These are phyloP conservation scores for Neolamprologus caudopunctatus DNA, from an alignment of 2,113 vertebrate genomes.

Conservation along the genomic window DNA sequence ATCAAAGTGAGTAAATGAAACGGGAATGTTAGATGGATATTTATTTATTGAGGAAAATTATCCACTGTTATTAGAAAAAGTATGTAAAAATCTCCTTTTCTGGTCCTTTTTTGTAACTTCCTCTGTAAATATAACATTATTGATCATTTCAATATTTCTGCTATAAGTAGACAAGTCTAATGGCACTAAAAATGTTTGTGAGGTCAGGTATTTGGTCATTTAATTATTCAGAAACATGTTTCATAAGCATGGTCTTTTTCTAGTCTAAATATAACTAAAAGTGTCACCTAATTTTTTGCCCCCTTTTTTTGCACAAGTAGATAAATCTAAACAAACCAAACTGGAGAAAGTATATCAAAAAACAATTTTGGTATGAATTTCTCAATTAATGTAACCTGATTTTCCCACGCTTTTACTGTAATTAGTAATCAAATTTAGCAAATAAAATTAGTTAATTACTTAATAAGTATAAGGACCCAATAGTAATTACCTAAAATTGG, in stretches of 20 bases:
- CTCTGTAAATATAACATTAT: background rate
- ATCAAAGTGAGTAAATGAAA: background rate
- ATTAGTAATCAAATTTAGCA: background rate
- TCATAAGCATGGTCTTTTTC: background rate
- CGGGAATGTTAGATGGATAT: background rate
- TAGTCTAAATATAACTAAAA: background rate
- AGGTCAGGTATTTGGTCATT: background rate
- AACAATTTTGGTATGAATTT: background rate
- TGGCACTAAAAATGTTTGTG: background rate
- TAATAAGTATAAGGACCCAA: background rate
- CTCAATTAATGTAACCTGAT: background rate
- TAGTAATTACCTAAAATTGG: background rate
- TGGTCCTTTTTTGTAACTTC: background rate
- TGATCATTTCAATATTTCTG: background rate
- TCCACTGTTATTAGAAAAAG: background rate
- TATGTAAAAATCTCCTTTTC: background rate
- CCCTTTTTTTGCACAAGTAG: background rate
- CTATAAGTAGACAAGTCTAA: background rate
- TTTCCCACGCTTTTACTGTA: background rate
- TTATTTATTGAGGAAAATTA: background rate
- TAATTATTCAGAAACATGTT: background rate
- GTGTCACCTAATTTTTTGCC: background rate
- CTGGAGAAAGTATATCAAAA: background rate
- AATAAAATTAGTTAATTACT: background rate
- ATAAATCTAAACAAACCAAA: background rate